Evolutionary conservation across 2,888 invertebrate genomes (phyloP).

Genomic region (Girardia tigrina): DNA sequence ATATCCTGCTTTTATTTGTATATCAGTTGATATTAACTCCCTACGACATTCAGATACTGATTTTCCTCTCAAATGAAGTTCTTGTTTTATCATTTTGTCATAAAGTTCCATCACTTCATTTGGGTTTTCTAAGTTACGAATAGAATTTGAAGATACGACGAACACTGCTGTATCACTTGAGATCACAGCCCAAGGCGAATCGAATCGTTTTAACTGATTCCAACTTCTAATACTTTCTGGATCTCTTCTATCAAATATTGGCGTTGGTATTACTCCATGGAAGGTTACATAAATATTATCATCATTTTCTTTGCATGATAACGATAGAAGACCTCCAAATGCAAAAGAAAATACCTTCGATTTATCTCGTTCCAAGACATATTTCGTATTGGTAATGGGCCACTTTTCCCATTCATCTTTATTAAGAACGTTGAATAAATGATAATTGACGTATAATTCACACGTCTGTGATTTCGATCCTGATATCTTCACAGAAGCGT

Average conservation of each 20-base stretch:
- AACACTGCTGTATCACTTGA: neutral
- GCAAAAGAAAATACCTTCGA: neutral
- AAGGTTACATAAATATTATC: neutral
- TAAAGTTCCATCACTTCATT: neutral
- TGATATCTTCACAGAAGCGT: neutral
- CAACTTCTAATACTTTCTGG: neutral
- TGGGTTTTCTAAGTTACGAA: constrained; percentile 1
- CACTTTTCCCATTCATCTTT: constrained; percentile 14
- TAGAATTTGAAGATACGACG: neutral
- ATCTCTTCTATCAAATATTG: constrained; percentile 21
- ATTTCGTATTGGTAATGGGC: neutral
- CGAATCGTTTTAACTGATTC: neutral
- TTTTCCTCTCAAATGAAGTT: constrained; percentile 32
- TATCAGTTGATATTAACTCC: constrained; percentile 34
- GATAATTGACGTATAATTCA: neutral
- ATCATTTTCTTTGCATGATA: neutral
- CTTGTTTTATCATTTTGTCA: neutral
- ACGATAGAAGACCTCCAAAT: constrained; percentile 7
- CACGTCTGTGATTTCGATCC: neutral
- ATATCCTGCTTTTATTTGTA: constrained; percentile 37
- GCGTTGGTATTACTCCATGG: neutral
- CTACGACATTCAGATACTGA: constrained; percentile 21
- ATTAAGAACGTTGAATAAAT: constrained; percentile 9
- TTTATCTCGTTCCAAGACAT: neutral
- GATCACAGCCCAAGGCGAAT: neutral